Percentiles rank a stretch among this genome's conserved stretches.
These are phyloP conservation scores for Cheilosia scutellata DNA, from an alignment of 2,888 invertebrate species.

Conservation along the genomic window DNA sequence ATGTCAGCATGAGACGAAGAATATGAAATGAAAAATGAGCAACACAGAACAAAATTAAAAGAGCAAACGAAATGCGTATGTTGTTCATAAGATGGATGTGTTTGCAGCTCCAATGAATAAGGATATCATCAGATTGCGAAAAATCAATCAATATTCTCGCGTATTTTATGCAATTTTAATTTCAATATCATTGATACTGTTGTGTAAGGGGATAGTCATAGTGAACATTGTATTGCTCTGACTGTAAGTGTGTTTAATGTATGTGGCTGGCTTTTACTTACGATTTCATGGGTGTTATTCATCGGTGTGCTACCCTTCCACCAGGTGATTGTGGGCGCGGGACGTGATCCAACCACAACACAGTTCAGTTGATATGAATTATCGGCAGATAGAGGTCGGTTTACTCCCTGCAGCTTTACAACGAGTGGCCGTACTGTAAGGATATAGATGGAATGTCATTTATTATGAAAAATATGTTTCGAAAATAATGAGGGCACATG, in stretches of 20 bases:
- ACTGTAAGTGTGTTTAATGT: background rate
- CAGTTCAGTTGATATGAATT: conserved; percentile 89
- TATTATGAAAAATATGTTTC: background rate
- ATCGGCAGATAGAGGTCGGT: conserved; percentile 89
- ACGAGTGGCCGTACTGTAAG: conserved; percentile 89
- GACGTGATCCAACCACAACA: conserved; percentile 90
- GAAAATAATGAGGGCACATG: background rate
- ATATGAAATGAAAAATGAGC: conserved; percentile 72
- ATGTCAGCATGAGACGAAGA: conserved; percentile 44
- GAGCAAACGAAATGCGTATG: conserved; percentile 52
- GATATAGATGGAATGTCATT: conserved; percentile 50
- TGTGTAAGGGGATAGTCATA: background rate
- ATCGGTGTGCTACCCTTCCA: conserved; percentile 90
- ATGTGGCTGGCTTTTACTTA: conserved; percentile 83
- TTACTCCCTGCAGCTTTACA: conserved; percentile 88
- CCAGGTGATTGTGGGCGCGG: conserved; percentile 91
- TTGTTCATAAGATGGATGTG: conserved; percentile 48
- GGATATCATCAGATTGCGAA: conserved; percentile 45
- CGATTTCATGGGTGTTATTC: conserved; percentile 88
- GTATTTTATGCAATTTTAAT: conserved; percentile 64
- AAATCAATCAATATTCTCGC: conserved; percentile 57
- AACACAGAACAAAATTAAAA: conserved; percentile 62
- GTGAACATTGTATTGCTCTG: background rate
- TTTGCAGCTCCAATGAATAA: conserved; percentile 17
- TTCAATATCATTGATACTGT: conserved; percentile 33